A percentile compares a stretch with the other conserved stretches of the same genome.
These are phyloP conservation scores for Lycaon pictus DNA, from an alignment of 2,113 vertebrate genomes.

Conservation along the genomic window DNA sequence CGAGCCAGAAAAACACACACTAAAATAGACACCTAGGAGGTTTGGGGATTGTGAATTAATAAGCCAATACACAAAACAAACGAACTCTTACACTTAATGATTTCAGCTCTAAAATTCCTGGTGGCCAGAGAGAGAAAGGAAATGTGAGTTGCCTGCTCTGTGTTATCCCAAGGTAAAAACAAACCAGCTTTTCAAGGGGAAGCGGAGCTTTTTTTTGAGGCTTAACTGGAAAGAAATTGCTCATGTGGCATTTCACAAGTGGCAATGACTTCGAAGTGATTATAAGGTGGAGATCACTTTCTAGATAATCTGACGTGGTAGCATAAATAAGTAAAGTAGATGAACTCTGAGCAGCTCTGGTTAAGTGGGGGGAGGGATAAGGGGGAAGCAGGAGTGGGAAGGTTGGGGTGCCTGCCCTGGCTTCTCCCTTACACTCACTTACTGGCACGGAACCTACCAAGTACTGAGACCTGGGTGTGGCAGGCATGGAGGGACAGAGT, in stretches of 20 bases:
- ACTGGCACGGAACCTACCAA: not conserved
- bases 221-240: not conserved
- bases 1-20: not conserved
- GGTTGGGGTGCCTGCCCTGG: not conserved
- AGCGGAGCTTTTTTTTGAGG: not conserved
- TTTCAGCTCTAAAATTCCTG: not conserved
- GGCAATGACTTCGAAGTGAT: not conserved
- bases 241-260: not conserved
- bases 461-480: not conserved
- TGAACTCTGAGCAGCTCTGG: not conserved
- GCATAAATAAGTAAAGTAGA: not conserved
- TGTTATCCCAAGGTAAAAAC: not conserved
- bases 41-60: not conserved
- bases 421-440: not conserved
- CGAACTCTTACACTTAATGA: not conserved
- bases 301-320: not conserved
- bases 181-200: not conserved
- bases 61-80: not conserved
- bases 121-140: slow-evolving; percentile 42
- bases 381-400: too few species aligned
- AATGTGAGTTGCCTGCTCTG: not conserved
- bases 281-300: not conserved
- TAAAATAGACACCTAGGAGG: not conserved
- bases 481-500: too few species aligned
- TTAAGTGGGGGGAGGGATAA: not conserved